Percentiles rank a stretch among this genome's conserved stretches.
These are phyloP conservation scores for Eledona agricola DNA, from an alignment of 2,888 invertebrate genomes.

Conservation along the genomic window DNA sequence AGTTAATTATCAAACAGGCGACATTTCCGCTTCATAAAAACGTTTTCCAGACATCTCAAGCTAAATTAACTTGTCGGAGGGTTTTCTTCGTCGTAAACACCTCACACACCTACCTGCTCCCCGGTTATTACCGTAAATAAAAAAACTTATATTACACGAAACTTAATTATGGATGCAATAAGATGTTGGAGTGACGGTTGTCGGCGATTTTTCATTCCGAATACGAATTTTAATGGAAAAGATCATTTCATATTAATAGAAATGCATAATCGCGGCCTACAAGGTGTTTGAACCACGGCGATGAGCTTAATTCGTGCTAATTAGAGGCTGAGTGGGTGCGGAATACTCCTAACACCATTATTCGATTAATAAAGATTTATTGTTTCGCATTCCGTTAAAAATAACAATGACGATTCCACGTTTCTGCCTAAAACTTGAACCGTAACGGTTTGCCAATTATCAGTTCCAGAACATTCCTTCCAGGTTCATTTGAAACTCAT, in stretches of 20 bases:
- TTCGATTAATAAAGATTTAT: too few relatives aligned
- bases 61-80: slow-evolving; percentile 26
- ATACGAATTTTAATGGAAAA: slow-evolving; percentile 23
- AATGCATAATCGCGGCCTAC: slow-evolving; percentile 28
- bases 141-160: slow-evolving; percentile 24
- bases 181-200: slow-evolving; percentile 15
- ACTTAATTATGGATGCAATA: slow-evolving; percentile 25
- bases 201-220: slow-evolving; percentile 14
- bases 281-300: too few relatives aligned
- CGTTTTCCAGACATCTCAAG: slow-evolving; percentile 18
- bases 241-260: slow-evolving; percentile 32
- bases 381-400: too few relatives aligned
- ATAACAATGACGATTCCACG: too few relatives aligned
- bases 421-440: too few relatives aligned
- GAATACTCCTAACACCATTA: too few relatives aligned
- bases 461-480: too few relatives aligned
- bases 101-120: slow-evolving; percentile 22
- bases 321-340: too few relatives aligned
- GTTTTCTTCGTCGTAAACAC: slow-evolving; percentile 22
- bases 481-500: too few relatives aligned
- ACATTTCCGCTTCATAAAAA: slow-evolving; percentile 35
- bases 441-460: too few relatives aligned
- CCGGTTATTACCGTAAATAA: slow-evolving; percentile 25
- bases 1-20: slow-evolving; percentile 34
- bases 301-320: too few relatives aligned